Percentiles rank a stretch among this genome's conserved stretches.
phyloP scores from a whole-genome alignment of 2,797 vertebrate genomes.

The Linurgus olivaceus region DNA sequence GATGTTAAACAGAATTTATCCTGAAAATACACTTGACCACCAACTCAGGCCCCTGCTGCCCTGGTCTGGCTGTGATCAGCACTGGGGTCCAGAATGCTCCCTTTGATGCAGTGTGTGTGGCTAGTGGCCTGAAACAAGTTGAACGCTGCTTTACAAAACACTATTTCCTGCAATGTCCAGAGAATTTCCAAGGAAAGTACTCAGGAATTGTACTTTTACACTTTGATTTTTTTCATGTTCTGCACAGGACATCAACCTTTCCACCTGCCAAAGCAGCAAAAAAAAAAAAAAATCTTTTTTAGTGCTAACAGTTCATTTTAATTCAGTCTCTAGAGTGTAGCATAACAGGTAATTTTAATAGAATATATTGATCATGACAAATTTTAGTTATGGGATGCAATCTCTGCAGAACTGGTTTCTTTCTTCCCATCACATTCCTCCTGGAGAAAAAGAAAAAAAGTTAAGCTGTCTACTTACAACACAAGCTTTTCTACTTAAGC shows the following conservation, averaged over 20 bases:
- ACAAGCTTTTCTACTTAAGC: not conserved
- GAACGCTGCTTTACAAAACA: not conserved
- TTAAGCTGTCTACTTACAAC: not conserved
- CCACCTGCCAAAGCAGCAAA: not conserved
- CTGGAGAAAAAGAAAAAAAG: not conserved
- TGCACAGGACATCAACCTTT: not conserved
- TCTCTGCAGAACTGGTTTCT: not conserved
- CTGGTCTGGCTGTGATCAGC: not conserved
- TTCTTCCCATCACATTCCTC: fast-evolving
- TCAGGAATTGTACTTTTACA: not conserved
- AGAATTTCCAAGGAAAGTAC: not conserved
- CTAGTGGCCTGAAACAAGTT: not conserved
- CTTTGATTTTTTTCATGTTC: not conserved
- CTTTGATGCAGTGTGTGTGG: not conserved
- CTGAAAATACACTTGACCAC: not conserved
- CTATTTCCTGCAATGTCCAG: not conserved
- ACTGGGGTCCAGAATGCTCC: not conserved
- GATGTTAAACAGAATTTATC: not conserved
- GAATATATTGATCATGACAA: not conserved
- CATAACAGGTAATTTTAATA: not conserved
- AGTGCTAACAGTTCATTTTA: not conserved
- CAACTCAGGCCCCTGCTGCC: not conserved
- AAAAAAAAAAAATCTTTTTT: not conserved
- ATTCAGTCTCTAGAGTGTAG: not conserved
- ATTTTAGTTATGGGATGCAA: not conserved